phyloP scores from a whole-genome alignment of 2,888 invertebrate genomes.

The Colletes collaris region DNA sequence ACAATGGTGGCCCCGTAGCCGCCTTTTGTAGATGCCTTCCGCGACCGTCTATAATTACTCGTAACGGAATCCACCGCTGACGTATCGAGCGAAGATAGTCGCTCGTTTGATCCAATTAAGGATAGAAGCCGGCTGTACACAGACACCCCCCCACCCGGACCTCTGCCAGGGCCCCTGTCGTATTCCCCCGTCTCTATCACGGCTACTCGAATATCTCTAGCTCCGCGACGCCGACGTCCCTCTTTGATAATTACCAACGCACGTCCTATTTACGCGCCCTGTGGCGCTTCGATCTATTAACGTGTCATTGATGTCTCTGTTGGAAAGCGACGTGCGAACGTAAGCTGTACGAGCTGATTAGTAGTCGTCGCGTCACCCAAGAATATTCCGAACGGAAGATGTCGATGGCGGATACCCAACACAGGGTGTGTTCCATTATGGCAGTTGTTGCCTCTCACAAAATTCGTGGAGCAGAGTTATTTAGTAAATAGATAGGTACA shows the following conservation, averaged over 20 bases:
- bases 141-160: not conserved
- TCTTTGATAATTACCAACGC: conserved; percentile 68
- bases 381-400: conserved; percentile 1
- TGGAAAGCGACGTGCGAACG: conserved; percentile 38
- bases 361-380: conserved; percentile 21
- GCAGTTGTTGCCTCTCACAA: too few relatives aligned
- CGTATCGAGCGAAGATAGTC: conserved; percentile 64
- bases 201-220: conserved; percentile 39
- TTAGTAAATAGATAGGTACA: too few relatives aligned
- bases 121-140: conserved; percentile 39
- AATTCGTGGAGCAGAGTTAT: too few relatives aligned
- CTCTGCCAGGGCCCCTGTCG: conserved; percentile 9
- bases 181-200: conserved; percentile 12
- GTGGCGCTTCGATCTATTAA: conserved; percentile 65
- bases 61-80: conserved; percentile 62
- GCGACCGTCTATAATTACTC: conserved; percentile 65
- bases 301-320: conserved; percentile 43
- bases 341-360: conserved; percentile 39
- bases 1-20: conserved; percentile 52
- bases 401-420: too few relatives aligned
- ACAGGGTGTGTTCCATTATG: too few relatives aligned
- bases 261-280: conserved; percentile 55
- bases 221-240: conserved; percentile 37
- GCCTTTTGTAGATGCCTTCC: conserved; percentile 53
- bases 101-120: conserved; percentile 68